Base-by-base conservation (phyloP, 2,888 invertebrate species). In the Xylophagus ater region DNA sequence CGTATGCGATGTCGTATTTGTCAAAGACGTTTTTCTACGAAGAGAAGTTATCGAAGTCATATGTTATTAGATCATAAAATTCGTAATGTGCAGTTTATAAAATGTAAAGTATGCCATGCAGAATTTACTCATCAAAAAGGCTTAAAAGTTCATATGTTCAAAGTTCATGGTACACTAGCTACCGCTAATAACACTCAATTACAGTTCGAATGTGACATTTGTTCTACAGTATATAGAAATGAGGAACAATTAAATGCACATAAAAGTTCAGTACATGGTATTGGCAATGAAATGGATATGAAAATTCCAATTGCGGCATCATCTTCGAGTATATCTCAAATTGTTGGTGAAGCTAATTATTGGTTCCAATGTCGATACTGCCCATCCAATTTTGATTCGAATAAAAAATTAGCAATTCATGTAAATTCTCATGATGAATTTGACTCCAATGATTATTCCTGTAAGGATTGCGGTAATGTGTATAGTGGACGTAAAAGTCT, bases 311-410 rank as follows among this genome's bases (percentile, higher is more conserved):
- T 18, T 6, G 12, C 18, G 12, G 12, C 9, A 21, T 23, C 15
- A n/a, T 30, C 30, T n/a, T 2, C 18, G 4, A 19, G 13, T 9
- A 6, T 44, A 51, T 8, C 29, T 28, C n/a, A 41, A 26, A 9
- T 40, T 25, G 29, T 32, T 26, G 24, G 34, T 39, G 29, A 45
- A 37, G 2, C 44, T 35, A 58, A 57, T 0, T 59, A 57, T 34
- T 65, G 65, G 63, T 64, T 60, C 45, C 65, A 65, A 47, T 65
- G 65, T 49, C 62, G 64, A 30, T 65, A 64, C 48, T 65, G 65
- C 41, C 58, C 63, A 18, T 60, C 61, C n/a, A 59, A 63, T 32
- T 65, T 65, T 37, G 63, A 65, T 43, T 59, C 65, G 9, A 62
- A 62, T 46, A 65, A 65, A 43, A 64, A 64, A 43, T 48, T 65